Conservation (phyloP, 2,113 vertebrate species). For the Gadus macrocephalus region DNA sequence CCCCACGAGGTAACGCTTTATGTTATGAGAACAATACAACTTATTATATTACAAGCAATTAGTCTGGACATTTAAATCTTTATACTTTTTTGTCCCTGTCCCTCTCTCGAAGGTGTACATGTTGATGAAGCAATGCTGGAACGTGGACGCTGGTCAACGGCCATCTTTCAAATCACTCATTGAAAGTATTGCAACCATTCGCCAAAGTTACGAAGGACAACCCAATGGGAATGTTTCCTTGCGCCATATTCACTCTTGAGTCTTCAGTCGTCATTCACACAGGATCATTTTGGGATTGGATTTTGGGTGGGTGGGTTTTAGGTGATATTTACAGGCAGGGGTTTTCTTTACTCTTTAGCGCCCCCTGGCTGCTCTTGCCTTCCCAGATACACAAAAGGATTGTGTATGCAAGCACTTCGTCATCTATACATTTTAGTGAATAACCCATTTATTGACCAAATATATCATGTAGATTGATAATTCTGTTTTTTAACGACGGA, state of each 20-base stretch:
- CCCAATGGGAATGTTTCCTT: conserved; percentile 53
- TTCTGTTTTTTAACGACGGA: too few species aligned
- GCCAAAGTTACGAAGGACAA: conserved; percentile 49
- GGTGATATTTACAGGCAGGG: too few species aligned
- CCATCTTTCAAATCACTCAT: conserved; percentile 77
- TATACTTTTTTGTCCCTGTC: background rate
- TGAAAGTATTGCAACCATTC: conserved; percentile 63
- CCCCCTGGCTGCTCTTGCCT: conserved; percentile 17
- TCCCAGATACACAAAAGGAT: background rate
- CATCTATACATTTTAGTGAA: too few species aligned
- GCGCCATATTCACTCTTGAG: conserved; percentile 56
- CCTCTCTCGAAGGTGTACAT: conserved; percentile 51
- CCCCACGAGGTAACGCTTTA: conserved; percentile 76
- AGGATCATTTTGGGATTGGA: background rate
- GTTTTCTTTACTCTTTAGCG: conserved; percentile 9
- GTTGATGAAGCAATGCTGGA: conserved; percentile 86
- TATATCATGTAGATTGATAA: too few species aligned
- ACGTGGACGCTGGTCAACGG: conserved; percentile 68
- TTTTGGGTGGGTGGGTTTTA: conserved; percentile 4
- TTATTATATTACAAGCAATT: background rate
- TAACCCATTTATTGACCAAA: too few species aligned
- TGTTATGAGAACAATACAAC: background rate
- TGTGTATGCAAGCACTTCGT: too few species aligned
- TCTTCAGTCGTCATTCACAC: conserved; percentile 1
- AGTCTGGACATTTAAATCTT: background rate